These are phyloP conservation scores for Sycophila sp. DNA, from an alignment of 1,140 invertebrate genomes.

Conservation along the genomic window DNA sequence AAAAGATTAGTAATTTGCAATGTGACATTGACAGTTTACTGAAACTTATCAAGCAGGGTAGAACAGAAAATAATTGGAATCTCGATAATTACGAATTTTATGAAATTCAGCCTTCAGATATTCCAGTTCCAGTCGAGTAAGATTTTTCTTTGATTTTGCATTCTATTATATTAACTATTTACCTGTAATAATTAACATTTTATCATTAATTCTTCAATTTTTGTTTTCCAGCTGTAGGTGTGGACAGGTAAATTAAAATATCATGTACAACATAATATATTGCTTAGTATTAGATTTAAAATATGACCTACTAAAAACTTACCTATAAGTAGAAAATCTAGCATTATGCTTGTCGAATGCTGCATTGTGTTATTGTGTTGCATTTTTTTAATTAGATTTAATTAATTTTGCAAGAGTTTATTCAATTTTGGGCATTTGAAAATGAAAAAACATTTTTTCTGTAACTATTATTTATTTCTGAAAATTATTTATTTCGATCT, in stretches of 20 bases:
- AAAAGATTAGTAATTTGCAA: constrained; percentile 55
- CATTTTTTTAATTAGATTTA: constrained; percentile 1
- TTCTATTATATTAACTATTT: no score
- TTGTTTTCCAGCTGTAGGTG: constrained; percentile 50
- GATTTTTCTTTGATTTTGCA: constrained; percentile 25
- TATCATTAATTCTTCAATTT: constrained; percentile 19
- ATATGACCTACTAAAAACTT: constrained; percentile 32
- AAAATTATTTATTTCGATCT: no score
- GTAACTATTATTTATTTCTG: no score
- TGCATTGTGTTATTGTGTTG: constrained; percentile 30
- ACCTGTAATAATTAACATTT: not conserved
- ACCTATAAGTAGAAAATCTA: not conserved
- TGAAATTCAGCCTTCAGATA: constrained; percentile 51
- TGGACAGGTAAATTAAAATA: constrained; percentile 52
- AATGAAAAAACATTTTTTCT: no score
- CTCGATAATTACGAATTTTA: constrained; percentile 56
- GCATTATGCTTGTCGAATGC: constrained; percentile 27
- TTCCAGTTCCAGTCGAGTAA: constrained; percentile 53
- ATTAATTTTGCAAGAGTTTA: no score
- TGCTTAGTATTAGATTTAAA: constrained; percentile 30
- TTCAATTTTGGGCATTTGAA: no score
- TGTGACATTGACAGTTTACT: constrained; percentile 59
- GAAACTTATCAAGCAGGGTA: constrained; percentile 57
- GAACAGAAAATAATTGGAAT: constrained; percentile 55
- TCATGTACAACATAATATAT: no score